Percentiles rank a stretch among this genome's conserved stretches.
phyloP scores from a whole-genome alignment of 1,140 invertebrate genomes.

The Diabrotica virgifera region DNA sequence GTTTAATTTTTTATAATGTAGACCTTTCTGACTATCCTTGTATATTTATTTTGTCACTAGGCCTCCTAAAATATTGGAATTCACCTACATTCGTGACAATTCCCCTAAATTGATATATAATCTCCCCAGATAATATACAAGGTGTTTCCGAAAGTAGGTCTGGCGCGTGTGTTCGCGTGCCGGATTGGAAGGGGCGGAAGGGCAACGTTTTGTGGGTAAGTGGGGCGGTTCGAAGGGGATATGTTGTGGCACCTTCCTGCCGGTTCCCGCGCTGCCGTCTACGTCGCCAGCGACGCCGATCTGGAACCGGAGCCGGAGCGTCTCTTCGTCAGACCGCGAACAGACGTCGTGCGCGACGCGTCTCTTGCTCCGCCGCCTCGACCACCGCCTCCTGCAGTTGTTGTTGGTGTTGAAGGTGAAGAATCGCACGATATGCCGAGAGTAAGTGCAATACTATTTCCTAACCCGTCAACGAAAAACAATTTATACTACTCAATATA shows the following conservation, averaged over 20 bases:
- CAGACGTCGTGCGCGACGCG: conserved; percentile 21
- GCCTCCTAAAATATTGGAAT: too few relatives aligned
- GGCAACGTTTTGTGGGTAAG: background rate
- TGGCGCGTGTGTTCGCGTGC: background rate
- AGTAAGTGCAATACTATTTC: conserved; percentile 29
- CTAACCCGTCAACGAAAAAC: too few relatives aligned
- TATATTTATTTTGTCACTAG: too few relatives aligned
- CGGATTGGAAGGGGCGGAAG: background rate
- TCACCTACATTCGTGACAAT: too few relatives aligned
- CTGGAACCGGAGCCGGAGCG: background rate
- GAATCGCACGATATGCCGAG: conserved; percentile 30
- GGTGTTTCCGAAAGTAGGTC: background rate
- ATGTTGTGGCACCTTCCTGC: conserved; percentile 28
- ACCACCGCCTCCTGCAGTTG: conserved; percentile 34
- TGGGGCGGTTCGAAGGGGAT: conserved; percentile 10
- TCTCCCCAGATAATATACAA: background rate
- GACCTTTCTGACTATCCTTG: too few relatives aligned
- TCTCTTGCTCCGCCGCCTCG: conserved; percentile 34
- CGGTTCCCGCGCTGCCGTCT: conserved; percentile 38
- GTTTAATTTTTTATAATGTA: too few relatives aligned
- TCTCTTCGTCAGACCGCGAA: conserved; percentile 27
- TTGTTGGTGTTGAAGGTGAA: conserved; percentile 1
- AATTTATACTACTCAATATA: too few relatives aligned
- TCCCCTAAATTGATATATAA: too few relatives aligned
- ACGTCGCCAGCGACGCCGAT: conserved; percentile 30